Evolutionary conservation across 1,140 invertebrate genomes (phyloP).

Genomic region (Scaptomyza hsui): DNA sequence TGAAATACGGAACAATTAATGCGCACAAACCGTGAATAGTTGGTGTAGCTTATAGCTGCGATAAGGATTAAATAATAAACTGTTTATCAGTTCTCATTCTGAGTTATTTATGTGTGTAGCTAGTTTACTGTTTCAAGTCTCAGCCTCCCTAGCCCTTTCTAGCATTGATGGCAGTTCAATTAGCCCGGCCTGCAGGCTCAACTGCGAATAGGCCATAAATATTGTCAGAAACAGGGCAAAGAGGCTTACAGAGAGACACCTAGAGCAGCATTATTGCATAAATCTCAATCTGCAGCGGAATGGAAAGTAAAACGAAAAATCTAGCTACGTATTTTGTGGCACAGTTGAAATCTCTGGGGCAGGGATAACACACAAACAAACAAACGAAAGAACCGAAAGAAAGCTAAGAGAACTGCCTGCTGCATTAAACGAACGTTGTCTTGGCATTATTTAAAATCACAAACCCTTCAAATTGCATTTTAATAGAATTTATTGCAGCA

Average conservation of each 20-base stretch:
- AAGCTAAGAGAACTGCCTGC: conserved; percentile 33
- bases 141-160: not conserved
- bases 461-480: conserved; percentile 82
- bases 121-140: not conserved
- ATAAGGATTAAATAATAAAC: not conserved
- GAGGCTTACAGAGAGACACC: not conserved
- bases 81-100: too few relatives aligned
- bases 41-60: not conserved
- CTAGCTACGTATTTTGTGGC: conserved; percentile 22
- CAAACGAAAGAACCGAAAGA: conserved; percentile 1
- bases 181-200: conserved; percentile 6
- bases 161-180: conserved; percentile 24
- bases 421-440: conserved; percentile 61
- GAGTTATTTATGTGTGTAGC: not conserved
- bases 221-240: conserved; percentile 16
- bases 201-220: conserved; percentile 32
- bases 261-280: conserved; percentile 54
- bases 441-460: conserved; percentile 80
- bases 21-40: not conserved
- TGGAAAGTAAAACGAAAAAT: conserved; percentile 4
- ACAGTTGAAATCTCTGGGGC: conserved; percentile 14
- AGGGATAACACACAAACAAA: conserved; percentile 56
- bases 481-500: conserved; percentile 81
- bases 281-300: conserved; percentile 53
- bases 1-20: not conserved